These are phyloP conservation scores for Pomatorhinus ruficollis DNA, from an alignment of 2,113 vertebrate species.

Conservation along the genomic window DNA sequence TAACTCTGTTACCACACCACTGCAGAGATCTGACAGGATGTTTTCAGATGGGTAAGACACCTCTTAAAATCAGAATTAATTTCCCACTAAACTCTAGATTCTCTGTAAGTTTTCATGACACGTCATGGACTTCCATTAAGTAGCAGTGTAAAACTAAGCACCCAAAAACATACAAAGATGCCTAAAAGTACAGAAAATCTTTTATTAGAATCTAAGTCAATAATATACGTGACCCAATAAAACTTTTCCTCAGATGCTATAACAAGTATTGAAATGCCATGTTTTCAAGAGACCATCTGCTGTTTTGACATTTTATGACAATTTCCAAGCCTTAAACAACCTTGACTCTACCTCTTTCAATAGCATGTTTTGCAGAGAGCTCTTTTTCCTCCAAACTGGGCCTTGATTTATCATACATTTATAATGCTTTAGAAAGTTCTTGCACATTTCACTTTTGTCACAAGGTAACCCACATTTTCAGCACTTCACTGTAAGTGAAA, in stretches of 20 bases:
- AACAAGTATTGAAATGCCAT: constrained; percentile 62
- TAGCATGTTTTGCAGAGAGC: constrained; percentile 29
- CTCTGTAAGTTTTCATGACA: constrained; percentile 24
- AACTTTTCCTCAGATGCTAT: constrained; percentile 58
- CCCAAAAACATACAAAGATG: constrained; percentile 64
- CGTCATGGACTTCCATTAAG: constrained; percentile 1
- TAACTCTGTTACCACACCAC: constrained; percentile 2
- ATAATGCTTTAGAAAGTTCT: constrained; percentile 25
- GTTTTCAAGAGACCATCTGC: constrained; percentile 59
- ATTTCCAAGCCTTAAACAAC: constrained; percentile 51
- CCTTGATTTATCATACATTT: constrained; percentile 43
- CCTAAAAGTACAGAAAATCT: constrained; percentile 64
- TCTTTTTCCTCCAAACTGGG: background rate
- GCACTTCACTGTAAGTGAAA: constrained; percentile 46
- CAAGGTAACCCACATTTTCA: constrained; percentile 40
- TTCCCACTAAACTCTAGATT: constrained; percentile 42
- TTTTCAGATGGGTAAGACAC: constrained; percentile 28
- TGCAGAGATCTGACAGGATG: constrained; percentile 31
- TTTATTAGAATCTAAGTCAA: constrained; percentile 66
- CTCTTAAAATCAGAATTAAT: background rate
- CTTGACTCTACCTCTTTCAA: constrained; percentile 42
- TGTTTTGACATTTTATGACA: constrained; percentile 63
- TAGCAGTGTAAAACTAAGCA: constrained; percentile 49
- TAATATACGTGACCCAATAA: constrained; percentile 61
- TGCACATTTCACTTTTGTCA: constrained; percentile 24